These are phyloP conservation scores for Sparidentex hasta DNA, from an alignment of 2,797 vertebrate species.

Conservation along the genomic window DNA sequence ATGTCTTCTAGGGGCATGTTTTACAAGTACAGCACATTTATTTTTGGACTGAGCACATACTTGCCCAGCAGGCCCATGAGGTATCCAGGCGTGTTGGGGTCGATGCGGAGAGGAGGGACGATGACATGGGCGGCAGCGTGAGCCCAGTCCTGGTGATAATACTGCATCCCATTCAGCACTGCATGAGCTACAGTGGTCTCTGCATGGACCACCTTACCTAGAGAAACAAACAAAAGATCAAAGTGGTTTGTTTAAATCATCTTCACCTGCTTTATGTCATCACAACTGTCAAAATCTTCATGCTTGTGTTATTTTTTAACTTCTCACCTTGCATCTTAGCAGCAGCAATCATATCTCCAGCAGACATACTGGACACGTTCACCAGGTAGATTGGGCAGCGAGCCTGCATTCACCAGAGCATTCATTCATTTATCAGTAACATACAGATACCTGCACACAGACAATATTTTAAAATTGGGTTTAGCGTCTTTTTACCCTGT, in stretches of 20 bases:
- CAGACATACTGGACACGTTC: slow-evolving; percentile 93
- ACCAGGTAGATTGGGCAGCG: slow-evolving; percentile 92
- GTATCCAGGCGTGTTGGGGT: slow-evolving; percentile 96
- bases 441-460: neutral
- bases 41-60: slow-evolving; percentile 79
- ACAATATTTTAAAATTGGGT: neutral
- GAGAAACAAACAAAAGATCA: neutral
- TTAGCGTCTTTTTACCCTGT: slow-evolving; percentile 82
- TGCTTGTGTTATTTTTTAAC: neutral
- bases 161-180: slow-evolving; percentile 94
- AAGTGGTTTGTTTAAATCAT: neutral
- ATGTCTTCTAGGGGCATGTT: neutral
- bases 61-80: slow-evolving; percentile 97
- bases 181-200: slow-evolving; percentile 95
- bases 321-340: slow-evolving; percentile 91
- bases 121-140: slow-evolving; percentile 95
- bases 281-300: neutral
- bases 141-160: slow-evolving; percentile 98
- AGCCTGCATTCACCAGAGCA: slow-evolving; percentile 57
- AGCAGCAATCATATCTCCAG: slow-evolving; percentile 91
- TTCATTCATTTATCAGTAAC: neutral
- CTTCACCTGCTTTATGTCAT: neutral
- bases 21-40: neutral
- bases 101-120: slow-evolving; percentile 92
- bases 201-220: slow-evolving; percentile 94